Base-by-base conservation (phyloP, 1,140 invertebrate species). In the Steinernema feltiae region DNA sequence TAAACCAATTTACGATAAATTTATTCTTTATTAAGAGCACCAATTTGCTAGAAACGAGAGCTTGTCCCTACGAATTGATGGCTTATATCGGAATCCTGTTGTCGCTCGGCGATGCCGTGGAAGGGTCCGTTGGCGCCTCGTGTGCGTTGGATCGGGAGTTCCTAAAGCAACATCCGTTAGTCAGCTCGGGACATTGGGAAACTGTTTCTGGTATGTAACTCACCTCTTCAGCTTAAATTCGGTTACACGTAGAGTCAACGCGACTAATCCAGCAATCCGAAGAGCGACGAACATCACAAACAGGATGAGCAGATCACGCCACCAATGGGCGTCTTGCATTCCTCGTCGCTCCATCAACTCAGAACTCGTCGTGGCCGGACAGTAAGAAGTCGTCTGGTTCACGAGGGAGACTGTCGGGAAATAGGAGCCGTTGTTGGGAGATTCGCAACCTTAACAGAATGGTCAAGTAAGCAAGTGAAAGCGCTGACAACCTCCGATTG, bases 401-500 rank as follows among this genome's bases (percentile, higher is more conserved):
- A 1, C 41, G 29, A 18, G 0, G n/a, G 0, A 41, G 46, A 32
- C 18, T 29, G 71, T 30, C 41, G 30, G 3, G 32, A 7, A 15
- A 30, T 17, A 3, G 7, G 53, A 15, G 7, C 53, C 53, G 24
- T 63, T 63, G 53, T 7, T 63, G 53, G 53, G 12, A 3, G 12
- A 7, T 0, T 7, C 15, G 32, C 71, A 73, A 3, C 71, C 70
- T 29, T 27, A 7, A 69, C 70, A 76, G 48, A 3, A 3, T 15
- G 24, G 12, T 48, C 32, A 15, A 0, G 18, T 31, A 35, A 73
- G 46, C n/a, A 7, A 18, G 0, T 30, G 15, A 2, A 29, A 32
- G 1, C 18, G 18, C 35, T 18, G 1, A 29, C 15, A 32, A 76
- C 75, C 75, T 76, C 1, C 15, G 30, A 87, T 86, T n/a, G 71